These are phyloP conservation scores for Syncerus caffer DNA, from an alignment of 2,797 vertebrate genomes.

Conservation along the genomic window DNA sequence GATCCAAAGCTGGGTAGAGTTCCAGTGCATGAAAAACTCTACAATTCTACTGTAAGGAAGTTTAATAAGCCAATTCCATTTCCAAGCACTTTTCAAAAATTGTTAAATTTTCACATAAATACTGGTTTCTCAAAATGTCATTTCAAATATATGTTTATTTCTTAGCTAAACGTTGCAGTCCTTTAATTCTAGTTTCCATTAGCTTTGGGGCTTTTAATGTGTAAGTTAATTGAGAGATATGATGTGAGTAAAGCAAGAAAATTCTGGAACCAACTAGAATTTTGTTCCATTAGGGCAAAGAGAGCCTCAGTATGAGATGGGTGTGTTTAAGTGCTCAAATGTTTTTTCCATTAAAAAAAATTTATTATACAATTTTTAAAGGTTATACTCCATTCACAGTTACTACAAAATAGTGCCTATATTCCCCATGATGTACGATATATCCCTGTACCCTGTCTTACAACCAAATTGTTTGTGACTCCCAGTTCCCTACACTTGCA, in stretches of 20 bases:
- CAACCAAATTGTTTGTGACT: background rate
- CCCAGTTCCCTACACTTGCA: background rate
- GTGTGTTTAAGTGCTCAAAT: background rate
- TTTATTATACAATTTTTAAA: background rate
- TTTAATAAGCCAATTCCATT: conserved; percentile 40
- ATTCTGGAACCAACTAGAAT: background rate
- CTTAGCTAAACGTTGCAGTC: background rate
- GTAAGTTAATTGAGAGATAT: background rate
- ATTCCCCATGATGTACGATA: background rate
- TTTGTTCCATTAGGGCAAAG: background rate
- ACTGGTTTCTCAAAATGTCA: conserved; percentile 59
- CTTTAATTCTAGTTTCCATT: background rate
- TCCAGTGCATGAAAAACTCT: conserved; percentile 13
- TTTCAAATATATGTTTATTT: background rate
- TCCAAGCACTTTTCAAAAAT: conserved; percentile 12
- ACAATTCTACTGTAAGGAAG: conserved; percentile 49
- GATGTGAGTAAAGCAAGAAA: background rate
- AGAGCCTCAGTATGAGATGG: background rate
- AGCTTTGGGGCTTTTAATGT: background rate
- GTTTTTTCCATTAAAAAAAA: background rate
- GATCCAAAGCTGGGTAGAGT: conserved; percentile 78
- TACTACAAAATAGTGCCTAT: background rate
- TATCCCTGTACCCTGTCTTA: background rate
- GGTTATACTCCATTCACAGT: background rate
- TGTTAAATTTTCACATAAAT: conserved; percentile 65